phyloP scores from a whole-genome alignment of 2,113 vertebrate species.

The Odocoileus hemionus region DNA sequence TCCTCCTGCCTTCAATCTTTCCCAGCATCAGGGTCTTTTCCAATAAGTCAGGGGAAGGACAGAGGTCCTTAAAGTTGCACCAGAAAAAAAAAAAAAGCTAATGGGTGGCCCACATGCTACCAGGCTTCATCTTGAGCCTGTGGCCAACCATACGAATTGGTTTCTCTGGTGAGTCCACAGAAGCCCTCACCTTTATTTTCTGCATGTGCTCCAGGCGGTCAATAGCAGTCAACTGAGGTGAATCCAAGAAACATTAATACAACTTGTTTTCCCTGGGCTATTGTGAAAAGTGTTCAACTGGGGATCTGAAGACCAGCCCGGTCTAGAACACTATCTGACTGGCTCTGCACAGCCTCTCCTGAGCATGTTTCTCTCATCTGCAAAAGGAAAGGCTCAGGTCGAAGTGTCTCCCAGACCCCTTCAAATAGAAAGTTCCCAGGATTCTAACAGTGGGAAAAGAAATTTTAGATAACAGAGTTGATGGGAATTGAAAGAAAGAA shows the following conservation, averaged over 20 bases:
- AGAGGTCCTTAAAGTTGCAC: neutral
- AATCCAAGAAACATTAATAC: neutral
- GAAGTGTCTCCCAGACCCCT: neutral
- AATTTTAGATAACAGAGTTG: neutral
- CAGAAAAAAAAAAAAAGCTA: neutral
- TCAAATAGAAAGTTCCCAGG: neutral
- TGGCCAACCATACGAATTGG: accelerated
- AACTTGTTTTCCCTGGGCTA: neutral
- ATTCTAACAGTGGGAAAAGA: neutral
- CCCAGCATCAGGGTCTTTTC: neutral
- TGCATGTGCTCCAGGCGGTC: neutral
- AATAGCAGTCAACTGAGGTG: neutral
- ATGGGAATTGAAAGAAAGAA: neutral
- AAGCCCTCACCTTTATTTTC: neutral
- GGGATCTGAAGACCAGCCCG: neutral
- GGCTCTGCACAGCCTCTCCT: accelerated
- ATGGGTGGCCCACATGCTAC: accelerated
- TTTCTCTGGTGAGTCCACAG: neutral
- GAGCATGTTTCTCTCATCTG: neutral
- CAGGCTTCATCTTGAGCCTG: accelerated
- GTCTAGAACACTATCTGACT: neutral
- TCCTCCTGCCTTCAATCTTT: neutral
- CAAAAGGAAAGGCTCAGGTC: neutral
- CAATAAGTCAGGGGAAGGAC: neutral
- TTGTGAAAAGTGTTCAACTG: neutral